Evolutionary conservation across 2,113 vertebrate genomes (phyloP).

Genomic region (Chauna torquata): DNA sequence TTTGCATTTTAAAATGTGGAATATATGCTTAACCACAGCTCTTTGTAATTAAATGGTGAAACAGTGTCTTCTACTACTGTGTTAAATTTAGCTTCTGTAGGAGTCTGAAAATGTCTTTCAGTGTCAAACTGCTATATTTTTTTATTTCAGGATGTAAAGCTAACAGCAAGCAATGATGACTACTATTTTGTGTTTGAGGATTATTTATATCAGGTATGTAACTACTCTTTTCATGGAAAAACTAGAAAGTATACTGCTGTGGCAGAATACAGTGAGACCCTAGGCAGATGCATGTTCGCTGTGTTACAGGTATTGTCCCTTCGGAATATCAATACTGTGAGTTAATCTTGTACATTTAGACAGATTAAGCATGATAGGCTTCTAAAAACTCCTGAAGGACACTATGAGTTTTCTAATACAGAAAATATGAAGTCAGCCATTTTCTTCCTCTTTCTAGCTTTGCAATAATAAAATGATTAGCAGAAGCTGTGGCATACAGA

Average conservation of each 20-base stretch:
- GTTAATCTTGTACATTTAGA: background rate
- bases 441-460: background rate
- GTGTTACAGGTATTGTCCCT: background rate
- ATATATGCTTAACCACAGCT: background rate
- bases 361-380: background rate
- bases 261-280: background rate
- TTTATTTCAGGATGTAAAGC: slow-evolving; percentile 91
- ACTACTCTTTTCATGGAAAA: background rate
- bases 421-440: background rate
- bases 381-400: background rate
- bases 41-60: background rate
- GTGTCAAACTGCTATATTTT: background rate
- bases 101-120: background rate
- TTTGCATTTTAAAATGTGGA: background rate
- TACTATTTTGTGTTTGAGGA: slow-evolving; percentile 99
- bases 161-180: slow-evolving; percentile 98
- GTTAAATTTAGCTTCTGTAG: background rate
- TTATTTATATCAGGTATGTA: slow-evolving; percentile 95
- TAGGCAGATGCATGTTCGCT: background rate
- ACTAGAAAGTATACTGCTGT: background rate
- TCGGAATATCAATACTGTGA: background rate
- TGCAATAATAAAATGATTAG: background rate
- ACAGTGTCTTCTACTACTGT: background rate
- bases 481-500: background rate
- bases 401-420: background rate